Conservation (phyloP, 30 jellyfish, hydroid and myxozoan species). For the Cassiopea andromeda region DNA sequence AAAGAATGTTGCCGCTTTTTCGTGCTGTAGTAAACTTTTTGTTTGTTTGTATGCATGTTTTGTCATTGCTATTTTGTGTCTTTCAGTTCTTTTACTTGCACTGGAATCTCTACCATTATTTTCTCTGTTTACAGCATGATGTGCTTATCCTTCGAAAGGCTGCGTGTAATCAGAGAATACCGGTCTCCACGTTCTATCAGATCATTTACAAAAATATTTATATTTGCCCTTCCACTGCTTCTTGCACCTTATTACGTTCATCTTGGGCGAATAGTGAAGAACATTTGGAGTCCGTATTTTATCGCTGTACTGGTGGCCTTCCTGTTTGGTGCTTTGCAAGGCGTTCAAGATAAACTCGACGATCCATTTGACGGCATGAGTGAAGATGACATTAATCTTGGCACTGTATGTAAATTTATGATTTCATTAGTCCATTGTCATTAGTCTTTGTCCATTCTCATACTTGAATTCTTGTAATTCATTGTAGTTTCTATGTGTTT, state of each 20-base stretch:
- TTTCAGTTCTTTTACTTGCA: background rate
- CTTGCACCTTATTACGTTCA: slow-evolving; percentile 92
- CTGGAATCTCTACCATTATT: background rate
- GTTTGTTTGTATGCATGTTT: too few species aligned
- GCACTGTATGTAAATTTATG: slow-evolving; percentile 42
- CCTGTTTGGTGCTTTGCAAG: slow-evolving; percentile 93
- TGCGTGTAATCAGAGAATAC: slow-evolving; percentile 98
- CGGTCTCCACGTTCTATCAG: slow-evolving; percentile 98
- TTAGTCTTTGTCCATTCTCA: too few species aligned
- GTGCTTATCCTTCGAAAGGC: slow-evolving; percentile 91
- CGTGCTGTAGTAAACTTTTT: too few species aligned
- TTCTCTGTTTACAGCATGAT: slow-evolving; percentile 49
- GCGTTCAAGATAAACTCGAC: slow-evolving; percentile 98
- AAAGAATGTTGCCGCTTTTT: too few species aligned
- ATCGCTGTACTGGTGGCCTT: slow-evolving; percentile 87
- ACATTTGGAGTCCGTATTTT: slow-evolving; percentile 87
- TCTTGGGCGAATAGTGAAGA: slow-evolving; percentile 68
- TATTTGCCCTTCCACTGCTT: slow-evolving; percentile 87
- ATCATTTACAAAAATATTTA: slow-evolving; percentile 91
- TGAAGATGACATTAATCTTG: slow-evolving; percentile 94
- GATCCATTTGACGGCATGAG: slow-evolving; percentile 99
- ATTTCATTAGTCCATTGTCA: too few species aligned
- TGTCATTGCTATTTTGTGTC: background rate
- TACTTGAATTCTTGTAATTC: too few species aligned
- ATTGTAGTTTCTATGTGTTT: too few species aligned